These are phyloP conservation scores for Cheirogaleus major DNA, from an alignment of 2,797 vertebrate genomes.

Conservation along the genomic window DNA sequence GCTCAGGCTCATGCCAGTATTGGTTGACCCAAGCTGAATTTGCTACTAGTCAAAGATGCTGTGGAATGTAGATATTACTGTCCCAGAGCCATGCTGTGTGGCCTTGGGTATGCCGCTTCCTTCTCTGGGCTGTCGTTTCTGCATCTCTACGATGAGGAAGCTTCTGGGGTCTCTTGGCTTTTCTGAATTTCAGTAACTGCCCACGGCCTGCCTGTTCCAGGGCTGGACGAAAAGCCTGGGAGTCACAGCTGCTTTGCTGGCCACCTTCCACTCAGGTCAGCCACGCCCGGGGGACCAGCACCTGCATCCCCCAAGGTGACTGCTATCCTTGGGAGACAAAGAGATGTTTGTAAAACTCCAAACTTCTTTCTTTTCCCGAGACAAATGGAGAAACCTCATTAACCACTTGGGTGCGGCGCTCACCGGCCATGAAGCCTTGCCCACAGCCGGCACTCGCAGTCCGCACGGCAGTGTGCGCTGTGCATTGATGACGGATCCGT, in stretches of 20 bases:
- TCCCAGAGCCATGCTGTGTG: neutral
- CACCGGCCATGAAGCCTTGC: no score
- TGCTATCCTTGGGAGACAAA: constrained; percentile 44
- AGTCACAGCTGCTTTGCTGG: neutral
- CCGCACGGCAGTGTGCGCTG: no score
- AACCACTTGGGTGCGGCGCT: no score
- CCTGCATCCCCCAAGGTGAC: neutral
- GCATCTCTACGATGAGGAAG: neutral
- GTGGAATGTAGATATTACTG: neutral
- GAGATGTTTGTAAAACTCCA: constrained; percentile 13
- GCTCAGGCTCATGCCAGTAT: neutral
- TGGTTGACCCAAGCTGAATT: neutral
- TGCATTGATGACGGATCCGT: no score
- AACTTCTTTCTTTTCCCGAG: constrained; percentile 48
- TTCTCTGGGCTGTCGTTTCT: neutral
- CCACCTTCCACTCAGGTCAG: neutral
- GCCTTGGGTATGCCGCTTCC: neutral
- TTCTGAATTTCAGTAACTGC: neutral
- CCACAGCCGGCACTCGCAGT: no score
- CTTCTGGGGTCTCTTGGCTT: neutral
- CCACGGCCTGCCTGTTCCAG: neutral
- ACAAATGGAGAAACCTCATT: constrained; percentile 48
- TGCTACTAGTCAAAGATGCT: neutral
- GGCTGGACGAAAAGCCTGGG: neutral
- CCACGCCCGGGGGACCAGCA: neutral